Conservation (phyloP, 2,888 invertebrate genomes). For the Thymelicus acteon region DNA sequence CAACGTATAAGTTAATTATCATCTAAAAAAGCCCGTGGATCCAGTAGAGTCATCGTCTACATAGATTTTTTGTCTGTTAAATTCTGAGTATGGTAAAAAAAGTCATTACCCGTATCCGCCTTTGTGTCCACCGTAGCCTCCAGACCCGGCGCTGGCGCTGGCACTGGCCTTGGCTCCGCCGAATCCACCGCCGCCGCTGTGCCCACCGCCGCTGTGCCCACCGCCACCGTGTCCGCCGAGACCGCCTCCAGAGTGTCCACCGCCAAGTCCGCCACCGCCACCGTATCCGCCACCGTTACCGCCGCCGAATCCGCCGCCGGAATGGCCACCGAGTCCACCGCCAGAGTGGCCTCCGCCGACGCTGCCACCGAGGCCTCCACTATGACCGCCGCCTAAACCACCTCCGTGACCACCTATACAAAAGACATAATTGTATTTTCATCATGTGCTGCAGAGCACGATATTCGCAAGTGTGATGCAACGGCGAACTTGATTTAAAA, state of each 20-base stretch:
- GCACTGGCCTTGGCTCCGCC: slow-evolving; percentile 45
- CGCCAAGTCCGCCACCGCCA: slow-evolving; percentile 38
- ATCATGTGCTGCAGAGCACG: no score
- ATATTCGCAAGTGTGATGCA: no score
- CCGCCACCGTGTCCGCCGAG: slow-evolving; percentile 43
- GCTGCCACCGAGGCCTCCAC: neutral
- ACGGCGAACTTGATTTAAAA: no score
- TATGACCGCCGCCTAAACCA: neutral
- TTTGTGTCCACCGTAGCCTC: slow-evolving; percentile 42
- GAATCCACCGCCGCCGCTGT: slow-evolving; percentile 33
- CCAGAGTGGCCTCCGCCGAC: neutral
- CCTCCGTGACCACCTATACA: neutral
- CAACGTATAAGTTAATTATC: neutral
- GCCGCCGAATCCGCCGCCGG: slow-evolving; percentile 6
- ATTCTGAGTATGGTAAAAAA: no score
- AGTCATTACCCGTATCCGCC: slow-evolving; percentile 58
- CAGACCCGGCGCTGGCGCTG: slow-evolving; percentile 41
- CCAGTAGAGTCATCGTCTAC: no score
- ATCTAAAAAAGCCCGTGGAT: neutral
- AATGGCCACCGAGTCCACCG: neutral
- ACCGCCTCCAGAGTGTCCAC: slow-evolving; percentile 32
- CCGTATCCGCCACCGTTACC: slow-evolving; percentile 8
- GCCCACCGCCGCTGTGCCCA: slow-evolving; percentile 32
- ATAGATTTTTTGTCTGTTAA: no score
- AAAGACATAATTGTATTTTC: no score